phyloP scores from a whole-genome alignment of 2,797 vertebrate species.

The Phrynocephalus vlangalii region DNA sequence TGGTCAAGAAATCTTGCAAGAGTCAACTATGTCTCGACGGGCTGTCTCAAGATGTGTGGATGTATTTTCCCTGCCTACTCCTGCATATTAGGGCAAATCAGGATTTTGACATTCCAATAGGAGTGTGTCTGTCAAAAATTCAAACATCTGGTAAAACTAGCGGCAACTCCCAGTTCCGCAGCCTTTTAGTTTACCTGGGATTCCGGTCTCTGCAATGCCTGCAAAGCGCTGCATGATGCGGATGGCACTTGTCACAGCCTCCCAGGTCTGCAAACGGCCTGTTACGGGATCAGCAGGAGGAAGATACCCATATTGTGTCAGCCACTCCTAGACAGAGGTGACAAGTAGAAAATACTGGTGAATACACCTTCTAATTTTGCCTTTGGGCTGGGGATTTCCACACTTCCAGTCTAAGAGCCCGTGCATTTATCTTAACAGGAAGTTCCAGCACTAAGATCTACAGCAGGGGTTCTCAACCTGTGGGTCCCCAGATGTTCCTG shows the following conservation, averaged over 20 bases:
- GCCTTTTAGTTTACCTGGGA: slow-evolving; percentile 68
- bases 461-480: too few relatives aligned
- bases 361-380: not conserved
- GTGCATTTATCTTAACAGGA: not conserved
- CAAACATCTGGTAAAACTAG: not conserved
- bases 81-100: too few relatives aligned
- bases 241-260: slow-evolving; percentile 78
- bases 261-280: slow-evolving; percentile 83
- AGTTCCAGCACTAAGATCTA: not conserved
- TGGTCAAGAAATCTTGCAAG: too few relatives aligned
- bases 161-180: not conserved
- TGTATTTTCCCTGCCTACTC: too few relatives aligned
- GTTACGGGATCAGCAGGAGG: slow-evolving; percentile 77
- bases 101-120: not conserved
- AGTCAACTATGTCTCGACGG: too few relatives aligned
- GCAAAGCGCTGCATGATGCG: slow-evolving; percentile 81
- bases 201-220: slow-evolving; percentile 78
- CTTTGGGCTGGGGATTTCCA: not conserved
- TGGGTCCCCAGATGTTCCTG: too few relatives aligned
- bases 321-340: slow-evolving; percentile 75
- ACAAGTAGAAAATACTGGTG: not conserved
- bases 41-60: too few relatives aligned
- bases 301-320: slow-evolving; percentile 83
- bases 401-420: too few relatives aligned
- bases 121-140: not conserved